Evolutionary conservation across 2,888 invertebrate species (phyloP).

Genomic region (Trichopoda pennipes): DNA sequence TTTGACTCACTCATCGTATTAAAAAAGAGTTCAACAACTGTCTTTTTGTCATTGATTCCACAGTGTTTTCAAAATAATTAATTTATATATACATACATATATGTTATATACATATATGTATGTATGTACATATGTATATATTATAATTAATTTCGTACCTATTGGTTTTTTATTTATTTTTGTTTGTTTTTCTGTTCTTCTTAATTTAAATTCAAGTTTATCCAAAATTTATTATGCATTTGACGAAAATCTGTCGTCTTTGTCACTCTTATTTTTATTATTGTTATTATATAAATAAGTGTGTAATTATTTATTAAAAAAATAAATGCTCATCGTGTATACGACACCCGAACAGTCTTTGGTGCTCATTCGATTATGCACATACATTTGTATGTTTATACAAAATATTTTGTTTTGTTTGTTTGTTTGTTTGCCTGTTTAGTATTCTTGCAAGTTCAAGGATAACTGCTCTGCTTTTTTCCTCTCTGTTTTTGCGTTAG

Average conservation of each 20-base stretch:
- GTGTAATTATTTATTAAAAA: not conserved
- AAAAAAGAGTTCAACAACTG: too few species aligned
- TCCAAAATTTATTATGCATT: conserved; percentile 21
- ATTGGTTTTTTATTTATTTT: not conserved
- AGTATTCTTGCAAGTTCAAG: conserved; percentile 67
- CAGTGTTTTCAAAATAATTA: too few species aligned
- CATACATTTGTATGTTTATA: not conserved
- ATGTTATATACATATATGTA: too few species aligned
- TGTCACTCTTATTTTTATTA: not conserved
- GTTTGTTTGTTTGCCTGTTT: conserved; percentile 17
- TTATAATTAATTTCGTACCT: not conserved
- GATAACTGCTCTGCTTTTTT: conserved; percentile 65
- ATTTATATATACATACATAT: too few species aligned
- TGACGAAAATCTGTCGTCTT: conserved; percentile 1
- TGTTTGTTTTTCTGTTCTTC: not conserved
- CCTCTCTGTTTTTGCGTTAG: conserved; percentile 46
- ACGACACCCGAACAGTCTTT: not conserved
- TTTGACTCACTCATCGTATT: too few species aligned
- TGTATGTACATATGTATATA: too few species aligned
- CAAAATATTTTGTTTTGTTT: too few species aligned
- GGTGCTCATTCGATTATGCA: not conserved
- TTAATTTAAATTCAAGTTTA: not conserved
- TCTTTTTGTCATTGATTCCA: too few species aligned
- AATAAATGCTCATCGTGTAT: not conserved
- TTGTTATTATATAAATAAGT: too few species aligned